Percentiles rank a stretch among this genome's conserved stretches.
Evolutionary conservation across 2,888 invertebrate genomes (phyloP).

Genomic region (Trichogramma dendrolimi): DNA sequence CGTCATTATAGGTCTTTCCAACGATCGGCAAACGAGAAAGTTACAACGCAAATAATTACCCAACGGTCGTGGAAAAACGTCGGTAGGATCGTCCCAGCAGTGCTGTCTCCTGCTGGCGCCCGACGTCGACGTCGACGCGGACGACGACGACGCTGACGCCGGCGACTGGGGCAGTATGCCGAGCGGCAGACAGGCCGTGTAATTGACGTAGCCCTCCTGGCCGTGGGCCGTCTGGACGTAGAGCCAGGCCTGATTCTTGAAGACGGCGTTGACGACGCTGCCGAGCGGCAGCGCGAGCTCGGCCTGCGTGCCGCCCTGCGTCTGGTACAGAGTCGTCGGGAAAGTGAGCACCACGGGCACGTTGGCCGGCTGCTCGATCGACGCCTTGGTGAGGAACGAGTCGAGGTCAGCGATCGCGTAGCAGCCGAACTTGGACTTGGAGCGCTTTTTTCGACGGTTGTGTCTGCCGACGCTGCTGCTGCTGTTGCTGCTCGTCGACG

Average conservation of each 20-base stretch:
- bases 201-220: conserved; percentile 77
- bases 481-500: conserved; percentile 49
- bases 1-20: background rate
- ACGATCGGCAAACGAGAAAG: background rate
- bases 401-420: conserved; percentile 79
- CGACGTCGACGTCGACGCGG: too few relatives aligned
- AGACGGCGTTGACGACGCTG: conserved; percentile 82
- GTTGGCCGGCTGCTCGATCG: conserved; percentile 76
- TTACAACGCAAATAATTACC: conserved; percentile 42
- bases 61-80: conserved; percentile 75
- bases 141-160: too few relatives aligned
- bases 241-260: conserved; percentile 79
- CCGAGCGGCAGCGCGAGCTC: conserved; percentile 72
- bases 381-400: conserved; percentile 74
- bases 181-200: conserved; percentile 71
- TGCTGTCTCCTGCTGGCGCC: conserved; percentile 50
- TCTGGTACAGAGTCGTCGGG: conserved; percentile 70
- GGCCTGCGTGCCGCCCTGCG: conserved; percentile 66
- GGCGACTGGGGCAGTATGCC: conserved; percentile 67
- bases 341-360: conserved; percentile 79
- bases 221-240: conserved; percentile 83
- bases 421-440: conserved; percentile 58
- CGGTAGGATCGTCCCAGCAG: conserved; percentile 79
- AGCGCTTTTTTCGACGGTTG: conserved; percentile 38
- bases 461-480: conserved; percentile 37